Evolutionary conservation across 1,140 invertebrate species (phyloP), one percentile per base, ranked within the genome.

Genomic region (Monomorium pharaonis): DNA sequence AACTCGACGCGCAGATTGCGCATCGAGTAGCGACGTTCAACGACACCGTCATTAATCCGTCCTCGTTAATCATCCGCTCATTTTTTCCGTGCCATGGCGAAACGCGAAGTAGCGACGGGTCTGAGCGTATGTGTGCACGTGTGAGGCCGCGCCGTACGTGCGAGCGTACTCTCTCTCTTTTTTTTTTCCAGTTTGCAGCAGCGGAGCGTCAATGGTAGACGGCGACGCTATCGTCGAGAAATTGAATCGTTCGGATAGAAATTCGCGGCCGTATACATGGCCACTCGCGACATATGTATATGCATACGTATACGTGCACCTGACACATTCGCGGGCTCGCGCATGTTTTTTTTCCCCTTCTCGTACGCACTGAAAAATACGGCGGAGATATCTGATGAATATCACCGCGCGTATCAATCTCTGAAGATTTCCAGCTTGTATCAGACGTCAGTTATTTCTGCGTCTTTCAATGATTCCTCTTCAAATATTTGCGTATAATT

Each of bases 211-310:
- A 54, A 81, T 56, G 72, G 75, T 83, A 70, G 74, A 63, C 56
- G 54, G 49, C 24, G 80, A 86, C 33, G 70, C 30, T 77, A 72
- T 84, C 78, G 83, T 60, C 69, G 88, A 87, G 87, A 92, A 91
- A 92, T 92, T 92, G 86, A 92, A 91, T 92, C 86, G 84, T 78
- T 60, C 76, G 62, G 88, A 92, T 92, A 88, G 86, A 92, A 91
- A 92, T 92, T 90, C 86, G 47, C 49, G 14, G 42, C n/a, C 42
- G 62, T 37, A 72, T 24, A 51, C 62, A 47, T 51, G 56, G 65
- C 74, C 24, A 49, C 49, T 67, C 74, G n/a, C 49, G 16, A 84
- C 44, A 42, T 24, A 63, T 44, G 56, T 76, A 84, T 62, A 63
- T 47, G 30, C 37, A 67, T 67, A 58, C 16, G n/a, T 44, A 67